These are phyloP conservation scores for Pogonocichla stellata DNA, from an alignment of 2,113 vertebrate species.

Conservation along the genomic window DNA sequence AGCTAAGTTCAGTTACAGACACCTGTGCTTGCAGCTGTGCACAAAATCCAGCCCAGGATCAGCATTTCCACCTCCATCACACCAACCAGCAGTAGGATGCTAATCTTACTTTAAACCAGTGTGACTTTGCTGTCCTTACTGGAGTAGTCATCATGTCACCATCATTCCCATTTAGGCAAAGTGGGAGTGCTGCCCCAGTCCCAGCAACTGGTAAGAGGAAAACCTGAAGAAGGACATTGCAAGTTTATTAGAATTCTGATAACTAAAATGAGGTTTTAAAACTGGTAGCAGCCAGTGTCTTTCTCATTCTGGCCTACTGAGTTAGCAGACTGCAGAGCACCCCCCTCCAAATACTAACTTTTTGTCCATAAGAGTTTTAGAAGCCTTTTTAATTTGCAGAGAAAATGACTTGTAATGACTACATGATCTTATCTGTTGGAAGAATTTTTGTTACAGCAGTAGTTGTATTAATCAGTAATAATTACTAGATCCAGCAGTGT, in stretches of 20 bases:
- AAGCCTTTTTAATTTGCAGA: background rate
- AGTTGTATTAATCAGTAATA: background rate
- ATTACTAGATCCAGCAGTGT: background rate
- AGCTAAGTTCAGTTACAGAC: background rate
- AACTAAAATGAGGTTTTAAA: background rate
- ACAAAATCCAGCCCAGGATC: background rate
- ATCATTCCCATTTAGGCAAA: background rate
- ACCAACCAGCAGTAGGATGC: background rate
- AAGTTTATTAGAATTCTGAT: background rate
- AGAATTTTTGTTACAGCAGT: background rate
- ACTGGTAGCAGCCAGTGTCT: background rate
- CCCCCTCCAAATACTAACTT: background rate
- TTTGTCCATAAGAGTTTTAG: background rate
- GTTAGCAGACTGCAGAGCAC: background rate
- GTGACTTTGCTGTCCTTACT: background rate
- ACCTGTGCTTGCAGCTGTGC: background rate
- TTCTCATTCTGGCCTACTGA: background rate
- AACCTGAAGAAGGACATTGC: background rate
- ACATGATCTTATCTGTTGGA: background rate
- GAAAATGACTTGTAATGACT: background rate
- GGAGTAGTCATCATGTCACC: fast-evolving
- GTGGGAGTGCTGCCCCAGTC: background rate
- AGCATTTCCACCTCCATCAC: background rate
- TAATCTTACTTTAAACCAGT: background rate
- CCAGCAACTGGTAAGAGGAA: background rate